Base-by-base conservation (phyloP, 1,140 invertebrate genomes). In the Penaeus indicus region DNA sequence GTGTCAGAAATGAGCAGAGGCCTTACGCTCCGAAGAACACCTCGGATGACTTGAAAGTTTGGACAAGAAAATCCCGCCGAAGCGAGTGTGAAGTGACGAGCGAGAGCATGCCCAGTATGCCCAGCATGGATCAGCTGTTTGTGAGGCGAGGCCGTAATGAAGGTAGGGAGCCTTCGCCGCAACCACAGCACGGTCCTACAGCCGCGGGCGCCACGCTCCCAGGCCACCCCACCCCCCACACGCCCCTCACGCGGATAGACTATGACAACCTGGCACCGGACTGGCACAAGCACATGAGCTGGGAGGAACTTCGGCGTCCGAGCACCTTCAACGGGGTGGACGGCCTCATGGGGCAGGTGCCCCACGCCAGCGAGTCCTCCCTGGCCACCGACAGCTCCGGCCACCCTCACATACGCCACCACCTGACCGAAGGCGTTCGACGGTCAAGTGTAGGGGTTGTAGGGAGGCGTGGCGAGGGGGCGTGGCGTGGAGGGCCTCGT, bases 231-330 rank as follows among this genome's bases (percentile, higher is more conserved):
- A 38, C 27, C 60, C 18, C 32, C 72, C 87, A 83, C 72, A 64
- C 54, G 54, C 54, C 72, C 87, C 72, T 79, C 69, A 88, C 87
- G 47, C 80, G 47, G 60, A 88, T 84, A 62, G 87, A 88, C n/a
- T 88, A 88, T 27, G 81, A 88, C 75, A 88, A 62, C 72, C 19
- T 32, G 13, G 60, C 79, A 78, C 61, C 81, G 19, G 81, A 72
- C 22, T 75, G 86, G 54, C 38, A 54, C 79, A 60, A 79, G 0
- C 60, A 79, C 42, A 21, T 54, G 54, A 54, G 54, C 54, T 54
- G 54, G 54, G 54, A 54, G 54, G 54, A 54, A 54, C 54, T 54
- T 11, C 54, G 54, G 54, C 54, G 54, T 2, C 54, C 54, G 54
- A 62, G 81, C 32, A 22, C 25, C 81, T 63, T 7, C 38, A 64